A percentile compares a stretch with the other conserved stretches of the same genome.
These are phyloP conservation scores for Pionites leucogaster DNA, from an alignment of 2,113 vertebrate species.

Conservation along the genomic window DNA sequence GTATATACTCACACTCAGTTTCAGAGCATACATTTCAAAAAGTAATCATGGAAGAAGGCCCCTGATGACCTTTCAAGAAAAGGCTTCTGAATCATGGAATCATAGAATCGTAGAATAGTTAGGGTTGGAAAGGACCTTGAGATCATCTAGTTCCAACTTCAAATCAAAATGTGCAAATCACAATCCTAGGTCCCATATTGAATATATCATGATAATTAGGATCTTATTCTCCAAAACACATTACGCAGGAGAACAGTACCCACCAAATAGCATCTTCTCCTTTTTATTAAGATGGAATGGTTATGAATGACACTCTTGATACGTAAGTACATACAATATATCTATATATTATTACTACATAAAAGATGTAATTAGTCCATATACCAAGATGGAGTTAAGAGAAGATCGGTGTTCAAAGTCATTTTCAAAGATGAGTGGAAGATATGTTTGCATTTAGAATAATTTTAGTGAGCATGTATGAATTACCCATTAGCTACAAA, in stretches of 20 bases:
- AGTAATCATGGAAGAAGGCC: conserved; percentile 41
- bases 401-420: neutral
- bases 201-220: conserved; percentile 53
- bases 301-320: neutral
- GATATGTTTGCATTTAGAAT: neutral
- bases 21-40: conserved; percentile 54
- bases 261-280: neutral
- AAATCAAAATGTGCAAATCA: conserved; percentile 37
- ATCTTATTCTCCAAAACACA: conserved; percentile 16
- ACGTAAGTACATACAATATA: neutral
- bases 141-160: neutral
- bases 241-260: neutral
- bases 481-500: neutral
- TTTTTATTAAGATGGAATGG: neutral
- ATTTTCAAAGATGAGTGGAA: neutral
- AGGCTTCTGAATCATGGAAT: neutral
- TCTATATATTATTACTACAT: neutral
- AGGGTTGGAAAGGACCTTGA: too few relatives aligned
- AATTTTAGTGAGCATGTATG: neutral
- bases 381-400: neutral
- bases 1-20: neutral
- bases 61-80: neutral
- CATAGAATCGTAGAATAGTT: too few relatives aligned
- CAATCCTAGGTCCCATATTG: neutral
- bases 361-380: neutral